phyloP scores from a whole-genome alignment of 2,113 vertebrate species.

The Microcebus ravelobensis region DNA sequence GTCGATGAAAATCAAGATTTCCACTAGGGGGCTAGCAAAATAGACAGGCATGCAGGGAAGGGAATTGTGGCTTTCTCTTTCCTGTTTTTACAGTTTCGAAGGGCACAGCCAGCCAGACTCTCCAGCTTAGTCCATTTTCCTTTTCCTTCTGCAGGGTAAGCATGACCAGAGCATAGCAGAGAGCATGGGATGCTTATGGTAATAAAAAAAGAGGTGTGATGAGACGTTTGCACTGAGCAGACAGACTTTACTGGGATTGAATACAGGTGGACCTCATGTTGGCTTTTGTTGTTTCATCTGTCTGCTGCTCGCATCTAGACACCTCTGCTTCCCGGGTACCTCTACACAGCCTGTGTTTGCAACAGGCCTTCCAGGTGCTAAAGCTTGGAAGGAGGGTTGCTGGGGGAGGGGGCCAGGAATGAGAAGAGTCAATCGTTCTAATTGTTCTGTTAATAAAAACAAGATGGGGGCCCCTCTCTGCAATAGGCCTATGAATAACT shows the following conservation, averaged over 20 bases:
- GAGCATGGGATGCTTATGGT: not conserved
- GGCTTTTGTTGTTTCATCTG: not conserved
- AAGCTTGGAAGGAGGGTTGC: not conserved
- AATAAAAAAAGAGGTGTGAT: not conserved
- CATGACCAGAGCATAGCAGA: not conserved
- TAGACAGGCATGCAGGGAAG: not conserved
- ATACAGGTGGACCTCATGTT: rapidly evolving
- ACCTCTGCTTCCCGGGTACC: not conserved
- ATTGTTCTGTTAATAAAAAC: not conserved
- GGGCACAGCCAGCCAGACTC: not conserved
- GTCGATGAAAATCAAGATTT: not conserved
- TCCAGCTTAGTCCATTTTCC: conserved; percentile 5
- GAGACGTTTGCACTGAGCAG: not conserved
- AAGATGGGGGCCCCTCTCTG: not conserved
- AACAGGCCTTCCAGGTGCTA: not conserved
- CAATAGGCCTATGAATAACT: not conserved
- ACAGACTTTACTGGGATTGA: not conserved
- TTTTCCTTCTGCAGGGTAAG: not conserved
- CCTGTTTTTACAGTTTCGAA: not conserved
- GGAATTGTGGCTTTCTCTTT: not conserved
- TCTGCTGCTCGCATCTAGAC: not conserved
- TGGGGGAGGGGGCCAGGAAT: too few species aligned
- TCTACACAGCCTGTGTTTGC: not conserved
- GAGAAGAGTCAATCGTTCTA: not conserved
- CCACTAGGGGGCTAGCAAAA: not conserved